phyloP scores from a whole-genome alignment of 2,113 vertebrate species.

The Spea multiplicata region DNA sequence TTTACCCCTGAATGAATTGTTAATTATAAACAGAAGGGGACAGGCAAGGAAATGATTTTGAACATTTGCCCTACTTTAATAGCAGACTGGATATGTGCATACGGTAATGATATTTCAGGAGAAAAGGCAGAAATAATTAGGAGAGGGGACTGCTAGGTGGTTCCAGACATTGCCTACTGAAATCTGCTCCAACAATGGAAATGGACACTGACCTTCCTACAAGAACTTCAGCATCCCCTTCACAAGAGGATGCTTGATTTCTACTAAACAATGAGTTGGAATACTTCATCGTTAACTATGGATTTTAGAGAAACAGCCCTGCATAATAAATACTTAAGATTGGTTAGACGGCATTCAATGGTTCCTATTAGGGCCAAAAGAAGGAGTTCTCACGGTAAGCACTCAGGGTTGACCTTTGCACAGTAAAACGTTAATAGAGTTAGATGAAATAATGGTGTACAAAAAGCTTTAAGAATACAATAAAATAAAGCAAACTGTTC shows the following conservation, averaged over 20 bases:
- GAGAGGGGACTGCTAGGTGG: background rate
- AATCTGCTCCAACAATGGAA: constrained; percentile 1
- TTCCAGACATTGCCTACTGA: background rate
- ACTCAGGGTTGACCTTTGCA: no score
- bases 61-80: constrained; percentile 39
- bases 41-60: constrained; percentile 15
- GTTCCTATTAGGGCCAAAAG: no score
- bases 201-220: background rate
- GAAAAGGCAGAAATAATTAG: constrained; percentile 31
- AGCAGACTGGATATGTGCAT: constrained; percentile 17
- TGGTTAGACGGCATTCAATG: no score
- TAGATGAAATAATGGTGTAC: no score
- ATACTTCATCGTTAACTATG: background rate
- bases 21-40: constrained; percentile 43
- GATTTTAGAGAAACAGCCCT: background rate
- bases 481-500: no score
- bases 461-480: no score
- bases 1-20: constrained; percentile 31
- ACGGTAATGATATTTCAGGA: constrained; percentile 20
- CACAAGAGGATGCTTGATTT: background rate
- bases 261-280: no score
- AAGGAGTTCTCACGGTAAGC: no score
- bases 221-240: background rate
- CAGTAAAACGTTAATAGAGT: no score
- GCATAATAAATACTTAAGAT: background rate